Percentiles rank a stretch among this genome's conserved stretches.
Conservation (phyloP, 2,888 invertebrate species). For the Pandemis heparana region DNA sequence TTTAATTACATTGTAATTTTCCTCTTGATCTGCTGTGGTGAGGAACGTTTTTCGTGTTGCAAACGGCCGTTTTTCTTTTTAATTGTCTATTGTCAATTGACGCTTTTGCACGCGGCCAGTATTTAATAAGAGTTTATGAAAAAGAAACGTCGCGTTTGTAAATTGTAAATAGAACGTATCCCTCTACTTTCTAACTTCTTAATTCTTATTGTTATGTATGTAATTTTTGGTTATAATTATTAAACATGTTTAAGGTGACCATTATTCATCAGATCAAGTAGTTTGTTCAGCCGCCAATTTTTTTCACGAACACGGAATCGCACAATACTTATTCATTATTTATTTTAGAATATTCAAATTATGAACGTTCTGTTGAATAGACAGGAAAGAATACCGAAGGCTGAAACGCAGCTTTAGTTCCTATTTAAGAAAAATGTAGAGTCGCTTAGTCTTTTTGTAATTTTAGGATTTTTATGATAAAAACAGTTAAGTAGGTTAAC, state of each 20-base stretch:
- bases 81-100: neutral
- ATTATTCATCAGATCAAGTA: neutral
- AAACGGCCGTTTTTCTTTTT: neutral
- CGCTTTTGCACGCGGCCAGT: neutral
- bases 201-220: neutral
- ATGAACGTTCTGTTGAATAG: neutral
- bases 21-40: neutral
- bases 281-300: conserved; percentile 26
- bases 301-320: conserved; percentile 2
- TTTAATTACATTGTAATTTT: neutral
- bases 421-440: too few relatives aligned
- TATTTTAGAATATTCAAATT: neutral
- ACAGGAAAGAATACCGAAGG: too few relatives aligned
- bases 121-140: neutral
- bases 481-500: too few relatives aligned
- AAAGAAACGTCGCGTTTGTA: neutral
- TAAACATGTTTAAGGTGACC: neutral
- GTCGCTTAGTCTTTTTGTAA: too few relatives aligned
- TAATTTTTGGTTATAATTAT: neutral
- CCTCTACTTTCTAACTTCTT: too few relatives aligned
- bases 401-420: too few relatives aligned
- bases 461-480: too few relatives aligned
- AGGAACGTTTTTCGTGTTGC: neutral
- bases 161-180: neutral
- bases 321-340: neutral